Base-by-base conservation (phyloP, 2,888 invertebrate species). In the Epistrophe grossulariae region DNA sequence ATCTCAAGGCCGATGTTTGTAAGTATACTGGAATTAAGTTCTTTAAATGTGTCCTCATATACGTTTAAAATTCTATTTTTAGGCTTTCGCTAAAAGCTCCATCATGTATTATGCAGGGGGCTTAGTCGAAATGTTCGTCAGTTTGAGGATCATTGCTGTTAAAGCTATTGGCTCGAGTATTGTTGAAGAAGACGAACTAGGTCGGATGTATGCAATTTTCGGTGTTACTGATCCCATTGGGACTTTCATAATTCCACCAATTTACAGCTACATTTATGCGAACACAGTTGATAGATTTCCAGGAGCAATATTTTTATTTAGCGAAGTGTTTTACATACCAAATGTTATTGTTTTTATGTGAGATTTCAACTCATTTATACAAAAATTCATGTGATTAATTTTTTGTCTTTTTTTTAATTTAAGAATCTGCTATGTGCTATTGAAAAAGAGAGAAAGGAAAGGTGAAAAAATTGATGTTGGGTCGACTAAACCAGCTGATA, bases 321-420 rank as follows among this genome's bases (percentile, higher is more conserved):
- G 92, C 24, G 92, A 93, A 89, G 88, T 92, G 4, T 93, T 93
- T 74, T 92, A 91, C 35, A 77, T 93, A 6, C 92, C 92, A 15
- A 92, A 92, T 83, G 90, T 91, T 13, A 73, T 93, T n/a, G 91
- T 93, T n/a, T 93, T 93, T 88, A 89, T 91, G 93, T 93, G 88
- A 90, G 92, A 17, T 40, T n/a, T 43, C 0, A 1, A 31, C 7
- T 0, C 10, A 17, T 17, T 59, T 4, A 35, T 35, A 40, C 11
- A n/a, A 28, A n/a, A 19, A 11, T 45, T n/a, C 17, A 4, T 28
- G 1, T 17, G 15, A 35, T 10, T 19, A 11, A n/a, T n/a, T 13
- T 38, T 40, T 13, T 24, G 4, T 13, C 10, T 11, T 11, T 13
- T 11, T 13, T 13, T 15, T 62, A 17, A 43, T 68, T 64, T 45